Percentiles rank a stretch among this genome's conserved stretches.
phyloP scores from a whole-genome alignment of 2,888 invertebrate species.

The Tromatobia lineatoria region DNA sequence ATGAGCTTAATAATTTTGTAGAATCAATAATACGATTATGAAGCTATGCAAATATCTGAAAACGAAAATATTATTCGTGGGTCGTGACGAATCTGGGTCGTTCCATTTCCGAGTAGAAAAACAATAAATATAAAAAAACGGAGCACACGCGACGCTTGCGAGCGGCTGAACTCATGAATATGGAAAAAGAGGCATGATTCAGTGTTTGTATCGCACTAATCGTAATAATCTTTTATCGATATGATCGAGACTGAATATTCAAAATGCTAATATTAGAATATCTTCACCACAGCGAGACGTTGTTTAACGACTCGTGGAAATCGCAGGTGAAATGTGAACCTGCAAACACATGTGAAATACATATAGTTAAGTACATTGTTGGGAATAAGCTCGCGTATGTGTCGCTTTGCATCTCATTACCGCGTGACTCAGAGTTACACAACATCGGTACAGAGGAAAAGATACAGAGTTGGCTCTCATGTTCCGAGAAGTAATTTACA shows the following conservation, averaged over 20 bases:
- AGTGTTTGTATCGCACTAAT: constrained; percentile 22
- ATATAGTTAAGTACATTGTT: not conserved
- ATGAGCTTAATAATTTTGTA: not conserved
- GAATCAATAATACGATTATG: not conserved
- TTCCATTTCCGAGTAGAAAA: not conserved
- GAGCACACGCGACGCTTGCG: not conserved
- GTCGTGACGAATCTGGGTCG: not conserved
- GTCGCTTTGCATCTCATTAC: constrained; percentile 45
- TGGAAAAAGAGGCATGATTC: constrained; percentile 41
- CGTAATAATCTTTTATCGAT: constrained; percentile 1
- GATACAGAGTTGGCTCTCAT: constrained; percentile 27
- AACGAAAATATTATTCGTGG: not conserved
- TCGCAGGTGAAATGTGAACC: not conserved
- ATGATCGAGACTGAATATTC: constrained; percentile 20
- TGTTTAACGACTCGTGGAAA: constrained; percentile 31
- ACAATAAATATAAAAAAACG: not conserved
- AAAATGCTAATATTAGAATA: not conserved
- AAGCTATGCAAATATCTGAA: not conserved
- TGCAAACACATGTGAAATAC: not conserved
- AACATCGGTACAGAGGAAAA: constrained; percentile 33
- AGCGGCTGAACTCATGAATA: constrained; percentile 1
- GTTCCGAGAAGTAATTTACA: constrained; percentile 59
- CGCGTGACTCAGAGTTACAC: constrained; percentile 54
- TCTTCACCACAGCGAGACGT: not conserved
- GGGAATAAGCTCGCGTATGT: not conserved